Base-by-base conservation (phyloP, 1,140 invertebrate species). In the Bathynomus jamesi region DNA sequence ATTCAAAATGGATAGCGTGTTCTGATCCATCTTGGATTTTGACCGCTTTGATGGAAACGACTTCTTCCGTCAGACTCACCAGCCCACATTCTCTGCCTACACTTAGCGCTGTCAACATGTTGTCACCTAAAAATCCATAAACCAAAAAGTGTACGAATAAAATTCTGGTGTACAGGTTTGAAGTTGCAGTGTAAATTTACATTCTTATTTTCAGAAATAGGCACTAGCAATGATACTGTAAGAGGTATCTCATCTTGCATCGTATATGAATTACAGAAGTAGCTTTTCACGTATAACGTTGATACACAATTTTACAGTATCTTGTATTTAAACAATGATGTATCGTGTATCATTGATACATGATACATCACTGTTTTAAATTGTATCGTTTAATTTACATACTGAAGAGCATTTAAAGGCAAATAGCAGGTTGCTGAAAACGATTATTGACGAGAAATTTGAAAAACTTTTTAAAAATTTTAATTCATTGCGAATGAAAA, bases 21-120 rank as follows among this genome's bases (percentile, higher is more conserved):
- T 5, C 40, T 1, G 2, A 3, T 53, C 2, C 21, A 2, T 21
- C 40, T 53, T 53, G 11, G 5, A 17, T 53, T 21, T 53, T 11
- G 21, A 53, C 40, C 2, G 5, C 40, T 21, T 53, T 53, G 11
- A 53, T 21, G 21, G 40, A 53, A 17, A 69, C 70, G 11, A 69
- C 71, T 28, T 69, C 29, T 21, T 62, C 28, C 30, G 65, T 30
- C 8, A 68, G 63, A 27, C 62, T 17, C 28, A 86, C 87, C 81
- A 99, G 95, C 8, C 91, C 90, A 83, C 96, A 99, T 81, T 99
- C 95, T 75, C 91, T 88, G 0, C 94, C 96, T 28, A 99, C 96
- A 82, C 93, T 95, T 0, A 98, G 85, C 0, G 96, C 96, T 0
- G 97, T 99, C 78, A 96, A 87, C 73, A 99, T 90, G 83, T 99